Evolutionary conservation across 2,113 vertebrate genomes (phyloP), one percentile per base, ranked within the genome.

Genomic region (Machaerirhynchus nigripectus): DNA sequence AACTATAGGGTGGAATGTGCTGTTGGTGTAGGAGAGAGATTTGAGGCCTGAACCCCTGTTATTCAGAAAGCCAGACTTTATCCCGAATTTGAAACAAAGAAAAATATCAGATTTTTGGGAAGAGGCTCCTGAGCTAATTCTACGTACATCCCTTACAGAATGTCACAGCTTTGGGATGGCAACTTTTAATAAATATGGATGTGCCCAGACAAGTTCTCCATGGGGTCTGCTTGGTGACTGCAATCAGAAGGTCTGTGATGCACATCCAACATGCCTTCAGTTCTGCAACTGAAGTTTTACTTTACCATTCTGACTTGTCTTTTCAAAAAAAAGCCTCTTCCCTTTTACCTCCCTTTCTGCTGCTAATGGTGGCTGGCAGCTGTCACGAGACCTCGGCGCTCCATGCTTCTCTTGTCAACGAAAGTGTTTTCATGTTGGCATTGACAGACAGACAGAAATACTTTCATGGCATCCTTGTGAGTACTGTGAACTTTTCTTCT

Each of bases 381-480:
- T 93, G 80, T 83, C 83, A 77, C 0, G 1, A 69, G 63, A 84
- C 35, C 67, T 57, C 15, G 2, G 47, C 20, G 1, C 42, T 70
- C 39, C 42, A 10, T 18, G 46, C 31, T 84, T 59, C 33, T 88
- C 61, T 77, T 55, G 60, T 80, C 76, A 84, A 23, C 17, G 37
- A 40, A 50, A 92, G 61, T 50, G 75, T 86, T 90, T 88, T 86
- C 61, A 23, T 74, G 42, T 30, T 81, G 59, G 39, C 68, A 33
- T 59, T 88, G 76, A 90, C 59, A 93, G 53, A 18, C 65, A 85
- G 56, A 40, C 46, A 63, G 50, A 80, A 84, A 74, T 47, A 18
- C 47, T 93, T 95, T 63, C 68, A 20, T 86, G 68, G 33, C 42
- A 40, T 77, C 39, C 82, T 78, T 84, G 33, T 85, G 26, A 76